These are phyloP conservation scores for Papilio polytes DNA, from an alignment of 1,140 invertebrate genomes.

Conservation along the genomic window DNA sequence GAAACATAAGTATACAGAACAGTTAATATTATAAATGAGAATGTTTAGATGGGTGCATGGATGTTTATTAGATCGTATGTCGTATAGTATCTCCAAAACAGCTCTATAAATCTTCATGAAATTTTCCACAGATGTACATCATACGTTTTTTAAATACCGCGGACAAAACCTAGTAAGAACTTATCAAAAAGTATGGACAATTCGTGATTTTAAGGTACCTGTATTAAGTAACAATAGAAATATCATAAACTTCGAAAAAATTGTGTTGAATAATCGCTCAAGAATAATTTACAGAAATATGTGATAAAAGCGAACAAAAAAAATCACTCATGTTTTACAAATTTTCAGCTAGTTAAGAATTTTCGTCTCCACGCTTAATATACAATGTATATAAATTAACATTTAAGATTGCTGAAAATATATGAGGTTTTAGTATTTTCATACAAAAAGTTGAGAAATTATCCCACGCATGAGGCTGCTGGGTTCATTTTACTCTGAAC, in stretches of 20 bases:
- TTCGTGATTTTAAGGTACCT: too few relatives aligned
- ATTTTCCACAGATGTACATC: too few relatives aligned
- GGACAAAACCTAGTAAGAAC: too few relatives aligned
- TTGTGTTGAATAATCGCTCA: neutral
- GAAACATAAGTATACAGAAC: too few relatives aligned
- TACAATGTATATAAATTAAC: slow-evolving; percentile 10
- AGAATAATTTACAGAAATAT: neutral
- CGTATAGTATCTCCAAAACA: too few relatives aligned
- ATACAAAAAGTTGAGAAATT: neutral
- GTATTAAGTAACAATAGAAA: too few relatives aligned
- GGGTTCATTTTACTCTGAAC: neutral
- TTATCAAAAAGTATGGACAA: too few relatives aligned
- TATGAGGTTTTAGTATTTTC: neutral
- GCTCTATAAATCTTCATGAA: too few relatives aligned
- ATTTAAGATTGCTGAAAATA: neutral
- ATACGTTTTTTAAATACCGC: too few relatives aligned
- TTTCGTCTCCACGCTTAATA: slow-evolving; percentile 1
- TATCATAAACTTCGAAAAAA: neutral
- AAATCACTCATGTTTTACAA: neutral
- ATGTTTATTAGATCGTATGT: too few relatives aligned
- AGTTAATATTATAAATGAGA: too few relatives aligned
- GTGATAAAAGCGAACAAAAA: neutral
- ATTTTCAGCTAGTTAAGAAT: neutral
- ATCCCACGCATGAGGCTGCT: neutral
- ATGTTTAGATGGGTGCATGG: too few relatives aligned